phyloP scores from a whole-genome alignment of 2,113 vertebrate species.

The Steatornis caripensis region DNA sequence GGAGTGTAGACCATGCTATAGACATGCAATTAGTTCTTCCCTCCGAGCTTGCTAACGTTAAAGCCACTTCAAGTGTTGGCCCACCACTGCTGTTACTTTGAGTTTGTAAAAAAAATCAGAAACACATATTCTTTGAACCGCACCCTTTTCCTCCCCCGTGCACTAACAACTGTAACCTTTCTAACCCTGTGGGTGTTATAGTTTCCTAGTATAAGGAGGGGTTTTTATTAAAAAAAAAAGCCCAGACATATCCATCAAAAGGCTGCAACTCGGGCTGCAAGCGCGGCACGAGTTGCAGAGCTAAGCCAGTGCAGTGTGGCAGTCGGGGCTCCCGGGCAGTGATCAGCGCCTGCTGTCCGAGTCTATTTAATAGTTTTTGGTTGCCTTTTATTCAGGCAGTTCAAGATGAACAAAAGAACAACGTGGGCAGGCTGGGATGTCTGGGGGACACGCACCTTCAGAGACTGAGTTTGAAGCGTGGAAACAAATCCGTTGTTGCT shows the following conservation, averaged over 20 bases:
- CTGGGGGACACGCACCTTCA: background rate
- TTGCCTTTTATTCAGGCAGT: background rate
- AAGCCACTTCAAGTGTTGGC: background rate
- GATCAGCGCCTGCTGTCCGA: rapidly evolving
- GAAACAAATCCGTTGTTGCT: background rate
- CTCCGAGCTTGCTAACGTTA: background rate
- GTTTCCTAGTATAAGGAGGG: background rate
- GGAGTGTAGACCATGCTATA: background rate
- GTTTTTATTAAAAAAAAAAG: background rate
- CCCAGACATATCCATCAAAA: background rate
- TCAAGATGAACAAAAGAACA: background rate
- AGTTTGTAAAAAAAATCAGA: background rate
- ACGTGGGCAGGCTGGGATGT: rapidly evolving
- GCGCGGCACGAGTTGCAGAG: rapidly evolving
- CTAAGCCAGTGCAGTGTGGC: rapidly evolving
- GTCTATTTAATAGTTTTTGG: background rate
- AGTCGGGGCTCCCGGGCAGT: rapidly evolving
- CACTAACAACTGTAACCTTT: background rate
- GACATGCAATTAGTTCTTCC: background rate
- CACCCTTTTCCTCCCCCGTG: background rate
- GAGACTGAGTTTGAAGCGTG: rapidly evolving
- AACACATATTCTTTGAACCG: background rate
- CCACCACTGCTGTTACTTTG: background rate
- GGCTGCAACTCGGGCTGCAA: background rate
- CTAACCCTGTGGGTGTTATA: background rate